phyloP scores from a whole-genome alignment of 2,797 vertebrate genomes.

The Galagoides demidoff region DNA sequence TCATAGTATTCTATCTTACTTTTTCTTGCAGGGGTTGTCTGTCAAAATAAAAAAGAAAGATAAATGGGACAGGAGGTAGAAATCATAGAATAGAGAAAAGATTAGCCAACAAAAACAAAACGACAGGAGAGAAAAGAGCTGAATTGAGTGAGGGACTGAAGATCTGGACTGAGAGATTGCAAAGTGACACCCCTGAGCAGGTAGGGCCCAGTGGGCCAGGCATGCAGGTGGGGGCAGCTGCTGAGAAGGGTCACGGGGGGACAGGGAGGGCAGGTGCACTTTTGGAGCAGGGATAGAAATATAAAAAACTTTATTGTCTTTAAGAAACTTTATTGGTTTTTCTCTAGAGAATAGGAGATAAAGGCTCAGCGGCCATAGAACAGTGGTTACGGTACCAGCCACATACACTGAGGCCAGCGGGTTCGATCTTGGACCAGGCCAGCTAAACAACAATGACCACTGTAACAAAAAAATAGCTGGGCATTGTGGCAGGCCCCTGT shows the following conservation, averaged over 20 bases:
- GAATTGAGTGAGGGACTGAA: neutral
- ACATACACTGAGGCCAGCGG: too few relatives aligned
- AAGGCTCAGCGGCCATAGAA: too few relatives aligned
- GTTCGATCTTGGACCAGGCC: too few relatives aligned
- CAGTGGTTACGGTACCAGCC: too few relatives aligned
- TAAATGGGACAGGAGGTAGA: neutral
- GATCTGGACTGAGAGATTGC: neutral
- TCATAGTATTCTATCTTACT: neutral
- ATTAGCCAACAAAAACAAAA: neutral
- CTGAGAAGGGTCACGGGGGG: too few relatives aligned
- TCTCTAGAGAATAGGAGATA: too few relatives aligned
- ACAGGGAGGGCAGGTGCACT: too few relatives aligned
- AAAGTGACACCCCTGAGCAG: neutral
- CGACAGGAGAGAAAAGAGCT: neutral
- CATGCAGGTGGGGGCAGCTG: too few relatives aligned
- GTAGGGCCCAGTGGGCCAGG: neutral
- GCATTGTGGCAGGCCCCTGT: too few relatives aligned
- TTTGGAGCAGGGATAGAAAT: neutral
- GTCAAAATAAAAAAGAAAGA: neutral
- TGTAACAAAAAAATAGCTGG: too few relatives aligned
- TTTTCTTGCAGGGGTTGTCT: neutral
- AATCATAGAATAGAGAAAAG: neutral
- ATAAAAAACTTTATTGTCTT: neutral
- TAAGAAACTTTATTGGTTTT: too few relatives aligned
- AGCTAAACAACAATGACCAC: too few relatives aligned